Base-by-base conservation (phyloP, 2,113 vertebrate genomes). In the Zosterops borbonicus region DNA sequence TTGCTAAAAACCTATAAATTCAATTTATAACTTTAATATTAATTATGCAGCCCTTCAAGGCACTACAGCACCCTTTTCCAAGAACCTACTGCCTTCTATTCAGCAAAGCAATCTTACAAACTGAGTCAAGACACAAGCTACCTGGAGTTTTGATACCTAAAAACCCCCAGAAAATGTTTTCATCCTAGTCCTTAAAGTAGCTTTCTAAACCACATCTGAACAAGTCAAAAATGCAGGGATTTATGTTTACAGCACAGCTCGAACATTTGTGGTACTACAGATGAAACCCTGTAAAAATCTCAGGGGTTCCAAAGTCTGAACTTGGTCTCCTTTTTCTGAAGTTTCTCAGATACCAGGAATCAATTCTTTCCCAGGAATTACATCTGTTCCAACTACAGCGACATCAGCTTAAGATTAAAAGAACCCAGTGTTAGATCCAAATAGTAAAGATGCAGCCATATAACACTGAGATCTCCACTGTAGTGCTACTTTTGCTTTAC, bases 111-210 rank as follows among this genome's bases (percentile, higher is more conserved):
- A 46, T 41, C 49, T 24, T 60, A 71, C 6, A 53, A 78, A 56
- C 6, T 23, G 13, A 85, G 41, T 62, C 65, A 62, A 93, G 42
- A 67, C 42, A 71, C 9, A 58, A 65, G 23, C 8, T 44, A 58
- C 24, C 22, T 70, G 29, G 33, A 67, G 31, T 79, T 64, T 70
- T 65, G 60, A 47, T 9, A 86, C 28, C 37, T 56, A 70, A 60
- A 70, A 64, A 1, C 1, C 0, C 8, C 20, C 31, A 41, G 7
- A 25, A 42, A 77, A n/a, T 3, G 5, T 77, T 14, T 56, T 60
- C 56, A 35, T 27, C 17, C 37, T 35, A 53, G 22, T 49, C n/a
- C 28, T 69, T 68, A 58, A 44, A 49, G 52, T 25, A 62, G 16
- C 47, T 67, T 27, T 44, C 15, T 50, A 79, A 79, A 74, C 29